These are phyloP conservation scores for Melitaea cinxia DNA, from an alignment of 1,140 invertebrate genomes.

Conservation along the genomic window DNA sequence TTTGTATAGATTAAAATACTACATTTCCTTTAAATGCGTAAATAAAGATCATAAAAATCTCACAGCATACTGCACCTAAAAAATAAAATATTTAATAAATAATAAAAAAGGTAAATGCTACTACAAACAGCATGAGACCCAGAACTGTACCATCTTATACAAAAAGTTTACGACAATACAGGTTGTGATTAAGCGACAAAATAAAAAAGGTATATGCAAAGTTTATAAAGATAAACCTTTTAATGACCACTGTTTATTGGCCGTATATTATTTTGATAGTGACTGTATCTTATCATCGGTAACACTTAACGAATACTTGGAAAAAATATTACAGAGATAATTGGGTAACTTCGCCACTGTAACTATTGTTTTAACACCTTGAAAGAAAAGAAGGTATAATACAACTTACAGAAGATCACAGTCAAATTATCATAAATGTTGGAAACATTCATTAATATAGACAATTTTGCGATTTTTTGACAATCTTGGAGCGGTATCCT, in stretches of 20 bases:
- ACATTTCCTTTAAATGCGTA: no score
- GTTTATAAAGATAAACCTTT: constrained; percentile 14
- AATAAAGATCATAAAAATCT: no score
- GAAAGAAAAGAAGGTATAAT: no score
- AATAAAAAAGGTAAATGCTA: not conserved
- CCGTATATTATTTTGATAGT: constrained; percentile 26
- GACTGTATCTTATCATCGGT: constrained; percentile 7
- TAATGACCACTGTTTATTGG: constrained; percentile 21
- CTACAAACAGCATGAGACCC: not conserved
- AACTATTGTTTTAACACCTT: no score
- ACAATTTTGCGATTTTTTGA: no score
- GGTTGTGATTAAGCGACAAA: constrained; percentile 13
- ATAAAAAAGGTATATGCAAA: constrained; percentile 22
- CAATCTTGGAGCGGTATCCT: no score
- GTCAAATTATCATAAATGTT: no score
- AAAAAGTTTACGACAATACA: constrained; percentile 15
- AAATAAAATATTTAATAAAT: not conserved
- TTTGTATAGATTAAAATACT: no score
- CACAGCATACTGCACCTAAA: constrained; percentile 5
- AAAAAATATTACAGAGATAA: not conserved
- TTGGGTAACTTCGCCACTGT: constrained; percentile 9
- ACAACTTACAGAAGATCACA: no score
- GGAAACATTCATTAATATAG: no score
- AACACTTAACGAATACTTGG: constrained; percentile 1
- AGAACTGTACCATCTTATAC: not conserved